Percentiles rank a stretch among this genome's conserved stretches.
Evolutionary conservation across 1,140 invertebrate species (phyloP).

Genomic region (Dreissena polymorpha): DNA sequence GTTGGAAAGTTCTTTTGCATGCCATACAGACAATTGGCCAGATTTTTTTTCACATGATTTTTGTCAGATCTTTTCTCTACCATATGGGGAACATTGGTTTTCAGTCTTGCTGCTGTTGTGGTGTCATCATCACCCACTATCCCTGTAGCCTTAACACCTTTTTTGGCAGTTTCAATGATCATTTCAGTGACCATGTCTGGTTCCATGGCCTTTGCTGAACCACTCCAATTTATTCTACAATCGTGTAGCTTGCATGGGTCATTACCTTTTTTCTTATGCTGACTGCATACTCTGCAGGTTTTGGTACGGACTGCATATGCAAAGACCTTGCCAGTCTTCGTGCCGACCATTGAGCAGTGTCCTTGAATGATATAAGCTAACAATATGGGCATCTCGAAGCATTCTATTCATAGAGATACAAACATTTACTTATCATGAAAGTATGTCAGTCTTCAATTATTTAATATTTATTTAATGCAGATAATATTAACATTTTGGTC

Average conservation of each 20-base stretch:
- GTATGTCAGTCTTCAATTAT: no score
- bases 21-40: not conserved
- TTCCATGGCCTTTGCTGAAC: slow-evolving; percentile 14
- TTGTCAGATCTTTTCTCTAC: not conserved
- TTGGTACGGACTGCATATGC: not conserved
- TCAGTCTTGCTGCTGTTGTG: not conserved
- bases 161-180: not conserved
- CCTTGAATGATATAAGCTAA: slow-evolving; percentile 6
- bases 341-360: slow-evolving; percentile 12
- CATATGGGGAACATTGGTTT: not conserved
- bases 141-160: not conserved
- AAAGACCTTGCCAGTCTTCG: slow-evolving; percentile 14
- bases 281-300: not conserved
- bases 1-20: not conserved
- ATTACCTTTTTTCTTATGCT: no score
- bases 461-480: no score
- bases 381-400: no score
- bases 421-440: no score
- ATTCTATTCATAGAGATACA: no score
- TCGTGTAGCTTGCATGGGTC: not conserved
- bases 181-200: slow-evolving; percentile 20
- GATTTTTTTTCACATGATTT: slow-evolving; percentile 7
- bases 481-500: no score
- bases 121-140: slow-evolving; percentile 25
- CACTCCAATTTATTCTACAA: slow-evolving; percentile 12